These are phyloP conservation scores for Cydia fagiglandana DNA, from an alignment of 1,140 invertebrate species.

Conservation along the genomic window DNA sequence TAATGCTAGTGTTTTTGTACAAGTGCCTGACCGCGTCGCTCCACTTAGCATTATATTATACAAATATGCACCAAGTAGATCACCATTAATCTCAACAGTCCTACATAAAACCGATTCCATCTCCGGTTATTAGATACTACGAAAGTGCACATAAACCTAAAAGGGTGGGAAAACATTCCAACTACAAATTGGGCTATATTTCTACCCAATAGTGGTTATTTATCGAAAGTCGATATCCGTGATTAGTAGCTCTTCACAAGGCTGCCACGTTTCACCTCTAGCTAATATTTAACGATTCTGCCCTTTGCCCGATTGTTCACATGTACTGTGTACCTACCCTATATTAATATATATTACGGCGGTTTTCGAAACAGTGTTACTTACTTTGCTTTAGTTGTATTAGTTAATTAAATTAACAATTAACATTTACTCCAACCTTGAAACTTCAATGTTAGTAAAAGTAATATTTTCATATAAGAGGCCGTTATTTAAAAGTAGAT, in stretches of 20 bases:
- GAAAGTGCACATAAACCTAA: constrained; percentile 16
- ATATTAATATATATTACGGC: neutral
- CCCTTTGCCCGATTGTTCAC: neutral
- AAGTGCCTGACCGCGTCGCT: no score
- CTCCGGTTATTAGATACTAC: constrained; percentile 8
- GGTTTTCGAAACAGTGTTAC: neutral
- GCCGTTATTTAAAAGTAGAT: no score
- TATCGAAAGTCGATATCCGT: constrained; percentile 26
- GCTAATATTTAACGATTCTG: constrained; percentile 15
- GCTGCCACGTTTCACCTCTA: constrained; percentile 7
- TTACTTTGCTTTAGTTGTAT: no score
- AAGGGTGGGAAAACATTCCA: constrained; percentile 18
- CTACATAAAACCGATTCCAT: constrained; percentile 4
- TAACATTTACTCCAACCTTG: no score
- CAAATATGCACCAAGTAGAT: no score
- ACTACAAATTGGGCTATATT: constrained; percentile 18
- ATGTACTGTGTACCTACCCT: neutral
- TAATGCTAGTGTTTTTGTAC: no score
- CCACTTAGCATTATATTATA: no score
- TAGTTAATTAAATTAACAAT: no score
- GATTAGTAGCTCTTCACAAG: constrained; percentile 12
- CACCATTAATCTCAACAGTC: neutral
- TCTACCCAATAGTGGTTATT: constrained; percentile 26
- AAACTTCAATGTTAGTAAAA: no score
- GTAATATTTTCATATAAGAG: no score